phyloP scores from a whole-genome alignment of 2,888 invertebrate genomes.

The Mantis religiosa region DNA sequence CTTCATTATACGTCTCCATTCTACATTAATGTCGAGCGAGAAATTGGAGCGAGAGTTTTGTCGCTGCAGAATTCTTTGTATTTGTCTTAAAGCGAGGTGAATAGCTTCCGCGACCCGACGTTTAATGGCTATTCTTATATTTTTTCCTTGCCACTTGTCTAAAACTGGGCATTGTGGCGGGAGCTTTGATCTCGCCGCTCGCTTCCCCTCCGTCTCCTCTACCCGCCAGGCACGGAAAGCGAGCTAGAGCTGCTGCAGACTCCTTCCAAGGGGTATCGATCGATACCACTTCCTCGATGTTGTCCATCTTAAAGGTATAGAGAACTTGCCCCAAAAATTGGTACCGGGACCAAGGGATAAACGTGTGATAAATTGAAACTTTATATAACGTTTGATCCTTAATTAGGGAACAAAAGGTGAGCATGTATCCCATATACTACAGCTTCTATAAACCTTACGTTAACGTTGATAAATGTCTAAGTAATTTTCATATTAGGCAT shows the following conservation, averaged over 20 bases:
- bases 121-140: neutral
- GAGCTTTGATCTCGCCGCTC: neutral
- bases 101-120: neutral
- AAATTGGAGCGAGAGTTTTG: neutral
- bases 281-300: neutral
- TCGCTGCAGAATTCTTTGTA: neutral
- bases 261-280: neutral
- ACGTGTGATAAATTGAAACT: no score
- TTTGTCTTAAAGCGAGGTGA: neutral
- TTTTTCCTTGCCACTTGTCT: neutral
- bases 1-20: neutral
- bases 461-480: no score
- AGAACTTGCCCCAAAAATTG: no score
- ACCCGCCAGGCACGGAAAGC: neutral
- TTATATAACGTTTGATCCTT: no score
- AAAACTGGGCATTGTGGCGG: neutral
- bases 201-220: neutral
- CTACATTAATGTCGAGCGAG: neutral
- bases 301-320: neutral
- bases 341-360: no score
- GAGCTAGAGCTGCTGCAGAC: neutral
- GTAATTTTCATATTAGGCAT: no score
- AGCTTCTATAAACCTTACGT: no score
- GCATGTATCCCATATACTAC: no score
- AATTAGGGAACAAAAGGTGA: no score